These are phyloP conservation scores for Elephantulus edwardii DNA, from an alignment of 2,113 vertebrate species.

Conservation along the genomic window DNA sequence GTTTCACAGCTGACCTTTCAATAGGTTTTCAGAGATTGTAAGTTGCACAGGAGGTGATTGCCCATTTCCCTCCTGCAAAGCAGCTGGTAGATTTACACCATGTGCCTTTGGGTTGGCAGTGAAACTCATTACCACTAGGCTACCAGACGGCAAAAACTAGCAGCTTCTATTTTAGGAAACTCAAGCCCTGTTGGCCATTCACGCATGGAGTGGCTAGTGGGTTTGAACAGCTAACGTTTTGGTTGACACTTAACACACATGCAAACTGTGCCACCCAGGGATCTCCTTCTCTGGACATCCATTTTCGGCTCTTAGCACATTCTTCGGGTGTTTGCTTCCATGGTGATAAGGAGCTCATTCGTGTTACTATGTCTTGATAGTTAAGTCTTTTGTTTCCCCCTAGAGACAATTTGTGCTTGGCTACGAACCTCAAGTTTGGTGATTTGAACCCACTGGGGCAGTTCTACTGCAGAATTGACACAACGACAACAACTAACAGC, in stretches of 20 bases:
- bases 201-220: background rate
- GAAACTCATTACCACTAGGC: too few relatives aligned
- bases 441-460: background rate
- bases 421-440: background rate
- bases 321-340: background rate
- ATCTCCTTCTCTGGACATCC: background rate
- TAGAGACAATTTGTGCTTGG: background rate
- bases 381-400: background rate
- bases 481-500: background rate
- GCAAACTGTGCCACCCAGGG: too few relatives aligned
- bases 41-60: too few relatives aligned
- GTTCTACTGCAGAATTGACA: background rate
- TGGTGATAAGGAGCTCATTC: background rate
- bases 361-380: background rate
- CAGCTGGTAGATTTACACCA: too few relatives aligned
- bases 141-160: too few relatives aligned
- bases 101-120: too few relatives aligned
- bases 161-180: too few relatives aligned
- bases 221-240: background rate
- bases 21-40: too few relatives aligned
- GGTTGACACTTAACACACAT: too few relatives aligned
- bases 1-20: too few relatives aligned
- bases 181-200: too few relatives aligned
- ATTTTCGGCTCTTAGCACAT: background rate
- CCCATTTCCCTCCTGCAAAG: too few relatives aligned